A percentile compares a stretch with the other conserved stretches of the same genome.
phyloP scores from a whole-genome alignment of 1,140 invertebrate species.

The Hirudo medicinalis region DNA sequence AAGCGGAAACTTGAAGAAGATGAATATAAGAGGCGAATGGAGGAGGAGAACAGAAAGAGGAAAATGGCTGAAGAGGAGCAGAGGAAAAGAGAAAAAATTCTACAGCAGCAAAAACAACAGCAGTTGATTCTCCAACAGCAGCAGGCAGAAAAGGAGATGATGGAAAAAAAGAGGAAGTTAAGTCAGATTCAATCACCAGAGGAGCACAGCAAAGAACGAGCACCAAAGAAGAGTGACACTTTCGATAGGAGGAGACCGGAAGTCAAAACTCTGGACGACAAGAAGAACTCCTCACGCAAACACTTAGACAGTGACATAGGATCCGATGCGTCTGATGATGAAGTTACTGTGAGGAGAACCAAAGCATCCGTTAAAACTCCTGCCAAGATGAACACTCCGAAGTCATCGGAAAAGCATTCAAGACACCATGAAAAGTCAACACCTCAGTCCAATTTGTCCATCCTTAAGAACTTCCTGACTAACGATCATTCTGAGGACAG shows the following conservation, averaged over 20 bases:
- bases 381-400: too few relatives aligned
- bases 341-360: neutral
- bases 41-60: neutral
- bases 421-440: too few relatives aligned
- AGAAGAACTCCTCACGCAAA: neutral
- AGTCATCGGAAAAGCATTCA: too few relatives aligned
- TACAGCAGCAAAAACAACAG: neutral
- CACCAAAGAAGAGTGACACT: neutral
- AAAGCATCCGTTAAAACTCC: too few relatives aligned
- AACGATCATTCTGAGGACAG: too few relatives aligned
- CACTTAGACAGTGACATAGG: neutral
- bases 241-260: neutral
- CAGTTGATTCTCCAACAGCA: neutral
- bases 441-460: too few relatives aligned
- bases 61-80: neutral
- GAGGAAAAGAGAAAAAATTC: neutral
- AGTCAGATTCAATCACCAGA: neutral
- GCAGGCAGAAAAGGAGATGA: neutral
- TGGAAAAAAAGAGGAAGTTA: neutral
- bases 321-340: neutral
- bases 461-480: too few relatives aligned
- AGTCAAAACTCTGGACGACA: neutral
- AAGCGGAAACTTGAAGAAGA: conserved; percentile 2
- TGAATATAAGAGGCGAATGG: neutral
- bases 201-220: neutral